Base-by-base conservation (phyloP, 2,113 vertebrate species). In the Aythya baeri region DNA sequence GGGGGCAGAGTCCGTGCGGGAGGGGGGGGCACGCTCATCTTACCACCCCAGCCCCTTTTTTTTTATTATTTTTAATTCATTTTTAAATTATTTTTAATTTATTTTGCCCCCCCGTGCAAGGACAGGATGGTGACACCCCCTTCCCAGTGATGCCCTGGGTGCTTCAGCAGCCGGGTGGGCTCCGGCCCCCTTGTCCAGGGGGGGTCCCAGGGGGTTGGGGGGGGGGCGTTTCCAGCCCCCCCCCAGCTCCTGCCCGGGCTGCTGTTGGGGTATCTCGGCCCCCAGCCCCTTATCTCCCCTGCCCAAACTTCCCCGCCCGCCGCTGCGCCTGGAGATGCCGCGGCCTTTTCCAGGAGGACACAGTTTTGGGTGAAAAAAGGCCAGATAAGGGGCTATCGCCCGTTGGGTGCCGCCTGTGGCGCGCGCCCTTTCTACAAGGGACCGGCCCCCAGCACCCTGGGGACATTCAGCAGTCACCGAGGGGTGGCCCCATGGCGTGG, bases 381-480 rank as follows among this genome's bases (percentile, higher is more conserved):
- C 55, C 52, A 34, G 80, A 84, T 83, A 83, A 89, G 49, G 36
- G 57, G 29, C 17, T 9, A 13, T 9, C 1, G 9, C 49, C 44
- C 0, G 2, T 1, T 4, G 62, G n/a, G 15, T 61, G 18, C 50
- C 5, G 2, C 23, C 16, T 8, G 10, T 54, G 4, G 0, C 1
- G 55, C 18, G 44, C 34, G 13, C 61, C 61, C 61, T 62, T 62
- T 25, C 23, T 11, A 7, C 50, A 13, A 20, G 31, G 50, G 32
- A 57, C 41, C 10, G 18, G 32, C 17, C 25, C 43, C n/a, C 36
- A 5, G 68, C 2, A 14, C 57, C 12, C 12, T 13, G 50, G 50
- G 50, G 50, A 52, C 23, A 11, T 13, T 25, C 50, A 52, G 7
- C 7, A 25, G 22, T 13, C 10, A 52, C 50, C 22, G 13, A 52